Conservation (phyloP, 2,113 vertebrate genomes). For the Macheiramphus alcinus region DNA sequence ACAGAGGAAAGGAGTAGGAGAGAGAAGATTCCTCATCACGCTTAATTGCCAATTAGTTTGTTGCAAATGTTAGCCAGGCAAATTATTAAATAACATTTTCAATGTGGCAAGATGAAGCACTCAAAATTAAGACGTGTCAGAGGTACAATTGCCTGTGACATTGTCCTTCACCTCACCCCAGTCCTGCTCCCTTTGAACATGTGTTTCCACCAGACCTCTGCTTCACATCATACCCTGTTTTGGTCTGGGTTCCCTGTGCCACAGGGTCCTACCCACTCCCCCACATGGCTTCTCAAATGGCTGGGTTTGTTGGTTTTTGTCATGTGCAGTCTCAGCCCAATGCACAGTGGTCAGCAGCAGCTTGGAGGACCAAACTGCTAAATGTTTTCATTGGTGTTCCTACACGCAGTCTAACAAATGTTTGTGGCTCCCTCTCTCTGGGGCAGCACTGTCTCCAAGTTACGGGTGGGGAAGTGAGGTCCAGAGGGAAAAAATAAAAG, state of each 20-base stretch:
- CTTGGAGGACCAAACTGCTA: not conserved
- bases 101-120: not conserved
- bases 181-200: not conserved
- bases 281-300: not conserved
- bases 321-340: not conserved
- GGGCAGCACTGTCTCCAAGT: not conserved
- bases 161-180: not conserved
- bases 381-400: not conserved
- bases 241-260: not conserved
- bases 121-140: not conserved
- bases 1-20: not conserved
- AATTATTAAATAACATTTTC: not conserved
- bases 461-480: not conserved
- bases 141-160: not conserved
- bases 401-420: not conserved
- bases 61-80: not conserved
- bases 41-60: not conserved
- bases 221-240: not conserved
- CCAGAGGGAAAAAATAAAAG: not conserved
- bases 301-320: not conserved
- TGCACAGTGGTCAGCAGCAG: not conserved
- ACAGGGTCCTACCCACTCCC: not conserved
- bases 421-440: not conserved
- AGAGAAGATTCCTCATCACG: rapidly evolving
- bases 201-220: not conserved